These are phyloP conservation scores for Montipora capricornis DNA, from an alignment of 64 coral and sea anemone species.

Conservation along the genomic window DNA sequence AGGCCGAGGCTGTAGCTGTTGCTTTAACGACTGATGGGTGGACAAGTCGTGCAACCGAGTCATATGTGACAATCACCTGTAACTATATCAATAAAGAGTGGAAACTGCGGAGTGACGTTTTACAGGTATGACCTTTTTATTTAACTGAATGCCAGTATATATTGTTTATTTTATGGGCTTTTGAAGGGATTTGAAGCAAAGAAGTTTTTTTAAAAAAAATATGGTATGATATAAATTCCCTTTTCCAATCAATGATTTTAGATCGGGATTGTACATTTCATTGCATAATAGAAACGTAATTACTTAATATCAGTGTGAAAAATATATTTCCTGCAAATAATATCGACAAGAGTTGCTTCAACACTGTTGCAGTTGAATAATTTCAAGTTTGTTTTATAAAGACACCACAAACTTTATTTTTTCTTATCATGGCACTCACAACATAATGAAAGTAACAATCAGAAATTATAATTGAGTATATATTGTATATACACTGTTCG, in stretches of 20 bases:
- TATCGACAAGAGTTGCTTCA: too few relatives aligned
- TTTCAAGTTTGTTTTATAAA: too few relatives aligned
- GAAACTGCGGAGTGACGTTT: conserved; percentile 38
- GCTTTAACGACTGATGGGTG: conserved; percentile 65
- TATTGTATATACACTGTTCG: too few relatives aligned
- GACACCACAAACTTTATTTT: too few relatives aligned
- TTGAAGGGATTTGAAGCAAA: not conserved
- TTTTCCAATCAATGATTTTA: not conserved
- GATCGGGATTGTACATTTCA: too few relatives aligned
- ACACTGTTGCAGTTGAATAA: too few relatives aligned
- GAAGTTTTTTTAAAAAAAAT: not conserved
- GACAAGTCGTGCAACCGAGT: conserved; percentile 43
- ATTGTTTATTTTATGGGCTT: not conserved
- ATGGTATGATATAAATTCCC: not conserved
- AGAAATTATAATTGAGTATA: too few relatives aligned
- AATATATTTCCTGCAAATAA: too few relatives aligned
- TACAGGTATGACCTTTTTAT: conserved; percentile 39
- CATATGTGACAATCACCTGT: conserved; percentile 57
- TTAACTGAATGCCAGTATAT: not conserved
- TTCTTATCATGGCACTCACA: too few relatives aligned
- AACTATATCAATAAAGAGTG: conserved; percentile 55
- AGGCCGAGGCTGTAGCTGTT: conserved; percentile 22
- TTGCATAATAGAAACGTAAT: too few relatives aligned
- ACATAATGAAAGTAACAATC: too few relatives aligned
- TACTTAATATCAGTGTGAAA: too few relatives aligned